Conservation (phyloP, 2,797 vertebrate genomes). For the Stomatorhinus walkeri region DNA sequence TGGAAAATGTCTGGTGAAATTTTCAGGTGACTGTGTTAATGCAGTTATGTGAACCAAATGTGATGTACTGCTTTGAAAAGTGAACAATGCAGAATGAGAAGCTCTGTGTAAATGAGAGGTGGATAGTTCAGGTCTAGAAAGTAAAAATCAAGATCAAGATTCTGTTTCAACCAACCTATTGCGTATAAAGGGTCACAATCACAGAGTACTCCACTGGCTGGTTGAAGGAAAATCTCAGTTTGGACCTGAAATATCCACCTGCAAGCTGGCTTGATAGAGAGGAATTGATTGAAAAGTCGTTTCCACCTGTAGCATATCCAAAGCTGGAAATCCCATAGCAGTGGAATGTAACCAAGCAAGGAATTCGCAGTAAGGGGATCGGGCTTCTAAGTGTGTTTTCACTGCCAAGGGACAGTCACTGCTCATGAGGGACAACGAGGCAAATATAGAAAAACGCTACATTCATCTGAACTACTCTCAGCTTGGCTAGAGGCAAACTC, state of each 20-base stretch:
- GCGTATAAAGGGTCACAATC: neutral
- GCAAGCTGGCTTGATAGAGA: conserved; percentile 32
- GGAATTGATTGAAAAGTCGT: conserved; percentile 30
- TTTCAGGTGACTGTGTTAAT: neutral
- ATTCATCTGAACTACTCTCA: neutral
- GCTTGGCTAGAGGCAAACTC: neutral
- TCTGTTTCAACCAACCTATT: neutral
- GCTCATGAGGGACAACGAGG: neutral
- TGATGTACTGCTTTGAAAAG: neutral
- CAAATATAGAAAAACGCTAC: neutral
- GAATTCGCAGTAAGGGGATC: neutral
- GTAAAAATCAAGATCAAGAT: neutral
- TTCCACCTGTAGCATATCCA: neutral
- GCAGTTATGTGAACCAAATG: neutral
- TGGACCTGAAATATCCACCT: neutral
- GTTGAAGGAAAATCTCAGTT: neutral
- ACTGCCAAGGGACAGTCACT: neutral
- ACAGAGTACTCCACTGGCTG: neutral
- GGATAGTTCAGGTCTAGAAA: neutral
- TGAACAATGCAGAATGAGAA: neutral
- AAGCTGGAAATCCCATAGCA: neutral
- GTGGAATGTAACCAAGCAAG: neutral
- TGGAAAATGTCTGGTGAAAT: neutral
- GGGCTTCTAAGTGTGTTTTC: neutral
- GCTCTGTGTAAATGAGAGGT: neutral